phyloP scores from a whole-genome alignment of 2,888 invertebrate genomes.

The Coleophora flavipennella region DNA sequence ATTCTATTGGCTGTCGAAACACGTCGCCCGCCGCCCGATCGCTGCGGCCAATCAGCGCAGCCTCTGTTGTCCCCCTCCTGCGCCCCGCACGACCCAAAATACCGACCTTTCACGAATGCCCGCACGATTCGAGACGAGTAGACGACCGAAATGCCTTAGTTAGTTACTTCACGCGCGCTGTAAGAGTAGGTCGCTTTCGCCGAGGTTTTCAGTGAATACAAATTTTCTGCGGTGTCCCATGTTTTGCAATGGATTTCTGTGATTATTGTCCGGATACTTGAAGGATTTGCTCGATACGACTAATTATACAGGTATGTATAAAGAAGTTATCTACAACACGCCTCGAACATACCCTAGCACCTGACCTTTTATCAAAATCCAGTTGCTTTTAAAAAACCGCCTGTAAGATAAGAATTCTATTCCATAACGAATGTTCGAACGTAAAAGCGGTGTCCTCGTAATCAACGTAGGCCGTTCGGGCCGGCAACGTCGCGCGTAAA shows the following conservation, averaged over 20 bases:
- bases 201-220: constrained; percentile 34
- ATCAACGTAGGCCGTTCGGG: constrained; percentile 68
- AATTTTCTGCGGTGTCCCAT: constrained; percentile 5
- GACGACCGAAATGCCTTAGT: constrained; percentile 71
- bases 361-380: constrained; percentile 5
- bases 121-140: constrained; percentile 68
- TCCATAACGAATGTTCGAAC: constrained; percentile 61
- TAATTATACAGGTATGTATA: constrained; percentile 32
- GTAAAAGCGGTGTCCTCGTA: constrained; percentile 73
- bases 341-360: no score
- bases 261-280: constrained; percentile 17
- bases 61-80: constrained; percentile 41
- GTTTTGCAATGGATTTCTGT: constrained; percentile 5
- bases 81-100: constrained; percentile 52
- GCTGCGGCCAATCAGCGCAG: constrained; percentile 37
- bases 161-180: constrained; percentile 67
- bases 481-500: constrained; percentile 71
- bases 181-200: constrained; percentile 57
- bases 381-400: constrained; percentile 20
- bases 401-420: constrained; percentile 37
- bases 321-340: constrained; percentile 8
- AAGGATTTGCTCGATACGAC: constrained; percentile 17
- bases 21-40: constrained; percentile 53
- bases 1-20: constrained; percentile 41
- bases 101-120: constrained; percentile 68